Evolutionary conservation across 2,797 vertebrate genomes (phyloP).

Genomic region (Danio aesculapii): DNA sequence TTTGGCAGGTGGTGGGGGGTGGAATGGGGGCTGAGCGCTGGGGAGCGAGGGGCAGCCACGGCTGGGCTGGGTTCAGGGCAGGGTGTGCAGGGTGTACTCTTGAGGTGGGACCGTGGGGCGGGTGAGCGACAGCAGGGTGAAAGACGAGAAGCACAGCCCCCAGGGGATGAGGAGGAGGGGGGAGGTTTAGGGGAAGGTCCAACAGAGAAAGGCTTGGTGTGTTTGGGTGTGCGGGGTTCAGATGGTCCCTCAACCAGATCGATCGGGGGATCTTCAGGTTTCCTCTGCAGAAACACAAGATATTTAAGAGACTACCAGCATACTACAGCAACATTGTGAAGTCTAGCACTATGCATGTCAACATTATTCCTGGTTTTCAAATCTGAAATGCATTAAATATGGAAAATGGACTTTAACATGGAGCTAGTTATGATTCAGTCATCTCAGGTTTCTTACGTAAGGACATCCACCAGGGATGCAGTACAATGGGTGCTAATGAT

Average conservation of each 20-base stretch:
- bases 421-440: slow-evolving; percentile 34
- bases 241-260: slow-evolving; percentile 81
- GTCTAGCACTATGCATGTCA: neutral
- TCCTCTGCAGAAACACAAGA: slow-evolving; percentile 76
- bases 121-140: slow-evolving; percentile 92
- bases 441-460: slow-evolving; percentile 33
- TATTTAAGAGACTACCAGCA: slow-evolving; percentile 7
- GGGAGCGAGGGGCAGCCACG: slow-evolving; percentile 83
- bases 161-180: slow-evolving; percentile 75
- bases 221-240: slow-evolving; percentile 80
- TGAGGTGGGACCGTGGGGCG: slow-evolving; percentile 79
- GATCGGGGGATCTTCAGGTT: slow-evolving; percentile 84
- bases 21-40: slow-evolving; percentile 86
- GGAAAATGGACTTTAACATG: neutral
- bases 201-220: slow-evolving; percentile 90
- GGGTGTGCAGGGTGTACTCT: slow-evolving; percentile 83
- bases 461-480: slow-evolving; percentile 8
- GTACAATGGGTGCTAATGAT: slow-evolving; percentile 34
- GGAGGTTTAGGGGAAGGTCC: slow-evolving; percentile 78
- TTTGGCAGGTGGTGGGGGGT: slow-evolving; percentile 82
- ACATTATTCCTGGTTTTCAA: slow-evolving; percentile 15
- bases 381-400: slow-evolving; percentile 4
- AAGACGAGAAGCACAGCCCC: slow-evolving; percentile 82
- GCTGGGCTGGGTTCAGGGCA: slow-evolving; percentile 79
- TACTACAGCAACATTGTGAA: neutral